phyloP scores from a whole-genome alignment of 2,113 vertebrate species.

The Pipra filicauda region DNA sequence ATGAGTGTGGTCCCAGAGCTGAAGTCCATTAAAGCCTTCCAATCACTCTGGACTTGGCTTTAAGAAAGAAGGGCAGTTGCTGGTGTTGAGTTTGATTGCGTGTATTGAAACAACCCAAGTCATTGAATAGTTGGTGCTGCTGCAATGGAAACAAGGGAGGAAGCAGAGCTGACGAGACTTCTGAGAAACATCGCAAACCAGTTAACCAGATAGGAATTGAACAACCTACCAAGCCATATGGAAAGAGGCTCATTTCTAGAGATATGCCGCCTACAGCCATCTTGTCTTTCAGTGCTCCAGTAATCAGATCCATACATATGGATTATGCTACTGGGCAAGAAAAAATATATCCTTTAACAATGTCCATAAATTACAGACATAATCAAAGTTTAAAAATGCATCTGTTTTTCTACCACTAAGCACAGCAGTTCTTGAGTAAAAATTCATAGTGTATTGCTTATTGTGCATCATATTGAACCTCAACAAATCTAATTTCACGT shows the following conservation, averaged over 20 bases:
- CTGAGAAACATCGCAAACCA: not conserved
- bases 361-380: not conserved
- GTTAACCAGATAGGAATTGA: not conserved
- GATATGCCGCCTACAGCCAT: not conserved
- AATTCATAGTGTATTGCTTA: not conserved
- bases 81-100: not conserved
- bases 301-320: not conserved
- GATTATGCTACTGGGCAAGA: not conserved
- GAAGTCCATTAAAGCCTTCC: not conserved
- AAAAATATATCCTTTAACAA: not conserved
- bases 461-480: not conserved
- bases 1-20: not conserved
- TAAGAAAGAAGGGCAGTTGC: not conserved
- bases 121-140: not conserved
- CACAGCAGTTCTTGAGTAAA: not conserved
- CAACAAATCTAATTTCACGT: not conserved
- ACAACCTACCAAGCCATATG: not conserved
- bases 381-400: not conserved
- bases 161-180: slow-evolving; percentile 12
- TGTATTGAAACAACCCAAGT: not conserved
- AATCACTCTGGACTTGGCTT: not conserved
- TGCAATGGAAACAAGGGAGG: not conserved
- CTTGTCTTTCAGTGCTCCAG: not conserved
- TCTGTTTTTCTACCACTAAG: not conserved
- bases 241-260: slow-evolving; percentile 19